These are phyloP conservation scores for Lutraria rhynchaena DNA, from an alignment of 1,140 invertebrate genomes.

Conservation along the genomic window DNA sequence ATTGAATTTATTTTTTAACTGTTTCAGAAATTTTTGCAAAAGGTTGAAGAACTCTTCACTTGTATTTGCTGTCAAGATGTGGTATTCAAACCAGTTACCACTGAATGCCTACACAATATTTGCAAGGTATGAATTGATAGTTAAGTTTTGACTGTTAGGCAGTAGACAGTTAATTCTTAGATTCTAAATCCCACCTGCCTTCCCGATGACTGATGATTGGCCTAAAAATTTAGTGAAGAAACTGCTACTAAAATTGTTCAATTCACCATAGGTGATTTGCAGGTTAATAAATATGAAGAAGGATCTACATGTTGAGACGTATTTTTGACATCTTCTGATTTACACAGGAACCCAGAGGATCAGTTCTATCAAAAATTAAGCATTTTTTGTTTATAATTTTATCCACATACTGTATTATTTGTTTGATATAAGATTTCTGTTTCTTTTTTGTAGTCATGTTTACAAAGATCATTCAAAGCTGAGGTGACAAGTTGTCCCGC, in stretches of 20 bases:
- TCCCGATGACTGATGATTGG: too few species aligned
- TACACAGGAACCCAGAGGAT: too few species aligned
- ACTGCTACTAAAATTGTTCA: too few species aligned
- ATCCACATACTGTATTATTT: background rate
- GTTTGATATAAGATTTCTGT: background rate
- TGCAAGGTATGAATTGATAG: conserved; percentile 85
- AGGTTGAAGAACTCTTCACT: conserved; percentile 87
- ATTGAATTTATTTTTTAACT: too few species aligned
- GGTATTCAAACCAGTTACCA: conserved; percentile 89
- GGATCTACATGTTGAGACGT: too few species aligned
- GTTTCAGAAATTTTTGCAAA: conserved; percentile 86
- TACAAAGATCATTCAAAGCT: conserved; percentile 87
- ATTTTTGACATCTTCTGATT: too few species aligned
- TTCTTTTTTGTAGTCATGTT: conserved; percentile 83
- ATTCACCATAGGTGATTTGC: too few species aligned
- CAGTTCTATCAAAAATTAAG: background rate
- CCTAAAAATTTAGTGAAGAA: too few species aligned
- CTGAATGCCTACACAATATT: conserved; percentile 89
- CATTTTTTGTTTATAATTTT: background rate
- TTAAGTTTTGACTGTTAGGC: too few species aligned
- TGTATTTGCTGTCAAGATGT: conserved; percentile 93
- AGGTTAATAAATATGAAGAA: too few species aligned
- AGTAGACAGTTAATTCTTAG: too few species aligned
- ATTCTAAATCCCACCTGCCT: too few species aligned
- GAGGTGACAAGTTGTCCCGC: conserved; percentile 87